These are phyloP conservation scores for Aptenodytes patagonicus DNA, from an alignment of 2,113 vertebrate species.

Conservation along the genomic window DNA sequence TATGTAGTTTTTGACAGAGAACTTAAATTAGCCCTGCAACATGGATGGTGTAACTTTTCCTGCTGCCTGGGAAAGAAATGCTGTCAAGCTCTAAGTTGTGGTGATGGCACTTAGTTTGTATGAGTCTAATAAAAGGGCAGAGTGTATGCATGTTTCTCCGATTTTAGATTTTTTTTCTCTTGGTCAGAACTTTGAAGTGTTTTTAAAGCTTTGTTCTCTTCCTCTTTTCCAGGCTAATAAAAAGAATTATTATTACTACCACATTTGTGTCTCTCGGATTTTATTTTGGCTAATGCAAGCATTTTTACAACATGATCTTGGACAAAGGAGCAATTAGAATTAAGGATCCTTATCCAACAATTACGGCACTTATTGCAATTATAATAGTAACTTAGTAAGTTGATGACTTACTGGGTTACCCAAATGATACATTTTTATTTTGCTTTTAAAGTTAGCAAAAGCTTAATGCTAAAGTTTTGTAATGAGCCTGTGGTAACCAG, in stretches of 20 bases:
- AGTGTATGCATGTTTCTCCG: constrained; percentile 69
- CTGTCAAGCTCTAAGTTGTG: constrained; percentile 57
- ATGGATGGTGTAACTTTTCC: constrained; percentile 66
- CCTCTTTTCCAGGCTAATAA: constrained; percentile 80
- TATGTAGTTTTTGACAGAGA: constrained; percentile 76
- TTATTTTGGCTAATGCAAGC: constrained; percentile 77
- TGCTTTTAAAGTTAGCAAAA: constrained; percentile 76
- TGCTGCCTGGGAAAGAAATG: constrained; percentile 56
- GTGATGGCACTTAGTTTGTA: constrained; percentile 73
- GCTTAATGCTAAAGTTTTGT: constrained; percentile 64
- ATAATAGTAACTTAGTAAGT: constrained; percentile 62
- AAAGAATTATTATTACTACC: constrained; percentile 85
- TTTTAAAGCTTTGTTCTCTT: constrained; percentile 84
- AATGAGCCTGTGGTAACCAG: constrained; percentile 75
- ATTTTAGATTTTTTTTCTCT: constrained; percentile 62
- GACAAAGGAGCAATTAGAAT: constrained; percentile 80
- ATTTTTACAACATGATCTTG: constrained; percentile 75
- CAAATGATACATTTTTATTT: constrained; percentile 75
- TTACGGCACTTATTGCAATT: constrained; percentile 76
- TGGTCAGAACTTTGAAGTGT: constrained; percentile 79
- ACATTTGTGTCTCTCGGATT: constrained; percentile 83
- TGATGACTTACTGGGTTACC: constrained; percentile 73
- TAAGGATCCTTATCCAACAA: constrained; percentile 76
- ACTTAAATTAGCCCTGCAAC: constrained; percentile 74
- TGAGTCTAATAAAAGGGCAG: constrained; percentile 73